Base-by-base conservation (phyloP, 2,888 invertebrate species). In the Melikaiella ostensackeni region DNA sequence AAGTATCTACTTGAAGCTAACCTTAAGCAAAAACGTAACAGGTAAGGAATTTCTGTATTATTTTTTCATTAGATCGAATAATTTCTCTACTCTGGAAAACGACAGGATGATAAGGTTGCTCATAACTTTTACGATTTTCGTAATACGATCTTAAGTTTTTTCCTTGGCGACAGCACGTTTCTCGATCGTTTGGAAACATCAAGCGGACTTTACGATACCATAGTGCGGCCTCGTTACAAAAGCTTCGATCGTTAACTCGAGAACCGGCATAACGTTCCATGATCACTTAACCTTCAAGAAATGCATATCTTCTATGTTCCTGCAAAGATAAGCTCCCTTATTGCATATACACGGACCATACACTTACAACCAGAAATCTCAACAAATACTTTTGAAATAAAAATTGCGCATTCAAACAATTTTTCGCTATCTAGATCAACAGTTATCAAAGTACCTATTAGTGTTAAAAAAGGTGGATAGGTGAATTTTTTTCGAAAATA, bases 91-190 rank as follows among this genome's bases (percentile, higher is more conserved):
- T n/a, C 19, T 50, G 0, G 50, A 50, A 50, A 50, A 50, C n/a
- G n/a, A n/a, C n/a, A n/a, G n/a, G 7, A 50, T 50, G 19, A 50
- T 50, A 70, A 70, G n/a, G 30, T 13, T 11, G 30, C 27, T 50
- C 27, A 70, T 70, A 50, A 70, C 27, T 70, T 50, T 46, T 70
- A 70, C 30, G 46, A 30, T 70, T 70, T 70, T 70, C n/a, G 30
- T 70, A 70, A 70, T 27, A 30, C 50, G 46, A 11, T 30, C n/a
- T 50, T 33, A 70, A 50, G 50, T 30, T 50, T 50, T 70, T 50
- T 70, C 46, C 21, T 27, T n/a, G 30, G 16, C 27, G 50, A 70
- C 30, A 70, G 19, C 50, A 55, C 50, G 46, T 46, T 19, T 27
- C 27, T 46, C 42, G 42, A 66, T 35, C 64, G 21, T 66, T 46